Base-by-base conservation (phyloP, 2,797 vertebrate genomes). In the Arctocebus calabarensis region DNA sequence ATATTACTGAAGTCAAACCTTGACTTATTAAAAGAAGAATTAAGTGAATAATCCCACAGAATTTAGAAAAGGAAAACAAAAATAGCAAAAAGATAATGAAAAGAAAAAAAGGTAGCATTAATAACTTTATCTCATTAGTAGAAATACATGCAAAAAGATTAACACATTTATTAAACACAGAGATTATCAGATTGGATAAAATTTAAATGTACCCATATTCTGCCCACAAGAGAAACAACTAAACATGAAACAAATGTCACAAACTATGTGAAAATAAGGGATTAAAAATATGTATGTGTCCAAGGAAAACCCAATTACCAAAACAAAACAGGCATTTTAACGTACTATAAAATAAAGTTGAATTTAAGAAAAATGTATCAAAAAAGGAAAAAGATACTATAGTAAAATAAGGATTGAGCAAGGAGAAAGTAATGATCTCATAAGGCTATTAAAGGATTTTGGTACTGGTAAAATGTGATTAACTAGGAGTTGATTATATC, bases 131-230 rank as follows among this genome's bases (percentile, higher is more conserved):
- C 27, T 92, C 79, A 11, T 34, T 34, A 82, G 27, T 88, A 92
- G 95, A 87, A 88, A 88, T 84, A 95, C 59, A 82, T 78, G 7
- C 40, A 90, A 74, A 92, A 78, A 82, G 16, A 77, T 90, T 52
- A 79, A 84, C 87, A 84, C 59, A 34, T 6, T 23, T 93, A 29
- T 43, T 81, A 68, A 91, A 77, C 25, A 82, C 90, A 73, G 57
- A 82, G 34, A 55, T 77, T 62, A 81, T 84, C 20, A 45, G 45
- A 52, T 70, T 92, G 34, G 23, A 90, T 84, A 90, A 88, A 82
- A 92, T 64, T 78, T 73, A 68, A 93, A 87, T 59, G 23, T 40
- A 64, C 17, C 45, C 13, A 29, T 74, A 52, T 77, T 61, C 11
- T 92, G 1, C 20, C 84, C 16, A 84, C 6, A 71, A 95, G 40